Conservation (phyloP, 2,888 invertebrate species). For the Trissoscelio sp. region DNA sequence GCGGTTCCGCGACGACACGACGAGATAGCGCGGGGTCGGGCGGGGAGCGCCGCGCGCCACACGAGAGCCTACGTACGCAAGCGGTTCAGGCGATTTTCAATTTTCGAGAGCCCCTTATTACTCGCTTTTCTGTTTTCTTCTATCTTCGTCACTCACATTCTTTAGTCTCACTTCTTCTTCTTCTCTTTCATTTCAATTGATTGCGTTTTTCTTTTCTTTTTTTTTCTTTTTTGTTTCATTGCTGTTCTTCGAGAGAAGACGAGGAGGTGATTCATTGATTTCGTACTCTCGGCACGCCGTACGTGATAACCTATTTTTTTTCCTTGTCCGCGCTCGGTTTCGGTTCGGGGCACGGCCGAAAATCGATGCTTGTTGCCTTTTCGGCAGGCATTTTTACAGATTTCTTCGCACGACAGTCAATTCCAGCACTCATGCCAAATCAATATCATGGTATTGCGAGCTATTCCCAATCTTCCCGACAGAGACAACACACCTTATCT, state of each 20-base stretch:
- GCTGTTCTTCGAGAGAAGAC: not conserved
- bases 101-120: constrained; percentile 21
- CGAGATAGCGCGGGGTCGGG: constrained; percentile 28
- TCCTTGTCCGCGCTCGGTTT: constrained; percentile 23
- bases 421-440: too few species aligned
- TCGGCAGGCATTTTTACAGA: constrained; percentile 3
- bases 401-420: not conserved
- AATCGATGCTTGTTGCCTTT: constrained; percentile 56
- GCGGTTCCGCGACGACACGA: constrained; percentile 6
- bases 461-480: too few species aligned
- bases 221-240: not conserved
- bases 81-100: constrained; percentile 20
- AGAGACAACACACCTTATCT: too few species aligned
- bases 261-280: constrained; percentile 52
- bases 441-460: too few species aligned
- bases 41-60: constrained; percentile 30
- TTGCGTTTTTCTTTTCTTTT: not conserved
- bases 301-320: constrained; percentile 60
- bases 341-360: constrained; percentile 24
- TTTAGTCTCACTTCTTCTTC: not conserved
- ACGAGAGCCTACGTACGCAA: constrained; percentile 37
- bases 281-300: constrained; percentile 43
- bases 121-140: not conserved
- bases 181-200: not conserved
- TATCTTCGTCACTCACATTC: not conserved